Percentiles rank a stretch among this genome's conserved stretches.
Evolutionary conservation across 2,113 vertebrate genomes (phyloP).

Genomic region (Dissostichus mawsoni): DNA sequence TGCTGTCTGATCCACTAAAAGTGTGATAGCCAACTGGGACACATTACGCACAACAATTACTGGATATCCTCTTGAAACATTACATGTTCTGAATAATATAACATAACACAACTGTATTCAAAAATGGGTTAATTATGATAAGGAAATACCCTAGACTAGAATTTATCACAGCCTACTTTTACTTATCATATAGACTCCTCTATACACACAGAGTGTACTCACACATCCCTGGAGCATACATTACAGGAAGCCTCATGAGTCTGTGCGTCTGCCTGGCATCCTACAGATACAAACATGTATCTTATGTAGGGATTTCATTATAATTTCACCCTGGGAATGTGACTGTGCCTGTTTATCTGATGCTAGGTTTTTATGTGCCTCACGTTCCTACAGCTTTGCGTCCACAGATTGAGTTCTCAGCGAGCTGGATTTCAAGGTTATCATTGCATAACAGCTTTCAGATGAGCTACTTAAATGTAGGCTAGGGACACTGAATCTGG

Average conservation of each 20-base stretch:
- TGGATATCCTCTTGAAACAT: constrained; percentile 12
- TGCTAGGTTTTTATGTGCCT: constrained; percentile 49
- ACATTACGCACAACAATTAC: not conserved
- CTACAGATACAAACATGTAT: constrained; percentile 30
- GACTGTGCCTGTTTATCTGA: constrained; percentile 62
- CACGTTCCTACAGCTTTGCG: constrained; percentile 46
- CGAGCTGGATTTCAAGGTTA: constrained; percentile 71
- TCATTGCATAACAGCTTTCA: constrained; percentile 69
- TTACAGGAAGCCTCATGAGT: constrained; percentile 44
- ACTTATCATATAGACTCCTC: constrained; percentile 42
- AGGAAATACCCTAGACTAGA: constrained; percentile 8
- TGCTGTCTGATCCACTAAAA: not conserved
- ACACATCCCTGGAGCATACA: constrained; percentile 32
- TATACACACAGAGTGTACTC: constrained; percentile 34
- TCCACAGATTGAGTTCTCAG: constrained; percentile 47
- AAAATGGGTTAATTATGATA: not conserved
- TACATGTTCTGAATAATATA: not conserved
- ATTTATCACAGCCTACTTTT: constrained; percentile 40
- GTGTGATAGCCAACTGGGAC: not conserved
- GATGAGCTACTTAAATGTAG: constrained; percentile 51
- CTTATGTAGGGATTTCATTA: constrained; percentile 56
- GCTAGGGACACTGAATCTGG: constrained; percentile 38
- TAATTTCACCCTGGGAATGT: constrained; percentile 56
- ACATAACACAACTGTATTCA: not conserved
- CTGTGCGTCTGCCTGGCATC: constrained; percentile 27